Percentiles rank a stretch among this genome's conserved stretches.
Evolutionary conservation across 2,888 invertebrate species (phyloP).

Genomic region (Brassicogethes aeneus): DNA sequence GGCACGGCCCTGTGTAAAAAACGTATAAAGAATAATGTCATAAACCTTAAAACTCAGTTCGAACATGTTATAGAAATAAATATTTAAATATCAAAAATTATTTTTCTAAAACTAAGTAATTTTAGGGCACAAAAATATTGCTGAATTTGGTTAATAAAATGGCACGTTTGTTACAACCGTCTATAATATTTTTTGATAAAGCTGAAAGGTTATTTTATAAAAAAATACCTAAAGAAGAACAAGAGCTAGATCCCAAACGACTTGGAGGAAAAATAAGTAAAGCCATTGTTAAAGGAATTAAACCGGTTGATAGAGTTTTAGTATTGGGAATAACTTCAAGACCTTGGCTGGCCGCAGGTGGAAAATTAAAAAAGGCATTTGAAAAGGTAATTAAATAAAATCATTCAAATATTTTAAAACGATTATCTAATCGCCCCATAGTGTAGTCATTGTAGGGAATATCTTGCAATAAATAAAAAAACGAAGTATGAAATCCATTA

Average conservation of each 20-base stretch:
- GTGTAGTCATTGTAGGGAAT: too few relatives aligned
- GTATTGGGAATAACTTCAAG: constrained; percentile 59
- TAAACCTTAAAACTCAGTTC: too few relatives aligned
- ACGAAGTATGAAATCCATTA: too few relatives aligned
- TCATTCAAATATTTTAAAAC: too few relatives aligned
- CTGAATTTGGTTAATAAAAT: constrained; percentile 59
- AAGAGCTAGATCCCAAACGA: constrained; percentile 57
- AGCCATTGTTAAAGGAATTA: constrained; percentile 58
- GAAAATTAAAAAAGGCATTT: constrained; percentile 47
- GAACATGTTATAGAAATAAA: too few relatives aligned
- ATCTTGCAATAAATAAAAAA: too few relatives aligned
- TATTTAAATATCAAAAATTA: too few relatives aligned
- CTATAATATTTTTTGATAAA: constrained; percentile 60
- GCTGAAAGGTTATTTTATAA: constrained; percentile 63
- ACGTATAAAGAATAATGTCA: too few relatives aligned
- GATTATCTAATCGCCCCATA: too few relatives aligned
- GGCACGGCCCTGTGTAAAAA: too few relatives aligned
- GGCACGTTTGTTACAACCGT: constrained; percentile 58
- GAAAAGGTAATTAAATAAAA: too few relatives aligned
- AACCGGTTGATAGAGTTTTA: constrained; percentile 54
- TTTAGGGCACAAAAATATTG: constrained; percentile 52
- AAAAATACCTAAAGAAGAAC: constrained; percentile 54
- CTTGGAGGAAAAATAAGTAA: constrained; percentile 60
- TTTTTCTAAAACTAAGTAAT: too few relatives aligned
- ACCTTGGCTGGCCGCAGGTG: constrained; percentile 53